Base-by-base conservation (phyloP, 2,797 vertebrate species). In the Epinephelus awoara region DNA sequence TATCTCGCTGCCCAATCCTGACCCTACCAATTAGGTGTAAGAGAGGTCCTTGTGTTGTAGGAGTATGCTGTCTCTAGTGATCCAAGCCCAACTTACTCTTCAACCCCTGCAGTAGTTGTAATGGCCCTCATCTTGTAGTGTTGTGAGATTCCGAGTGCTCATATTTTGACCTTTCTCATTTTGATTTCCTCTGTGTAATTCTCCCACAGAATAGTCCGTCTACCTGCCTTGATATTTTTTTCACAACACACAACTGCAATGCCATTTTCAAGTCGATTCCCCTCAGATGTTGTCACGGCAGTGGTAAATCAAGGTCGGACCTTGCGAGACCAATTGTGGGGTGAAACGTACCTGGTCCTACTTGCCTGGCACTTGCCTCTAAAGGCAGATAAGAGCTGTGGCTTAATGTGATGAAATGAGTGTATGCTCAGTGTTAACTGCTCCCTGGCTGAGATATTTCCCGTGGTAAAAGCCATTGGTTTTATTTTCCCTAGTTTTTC, bases 271-370 rank as follows among this genome's bases (percentile, higher is more conserved):
- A 66, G 40, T 42, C 4, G 9, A 61, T 66, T 83, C 70, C 64
- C 15, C 56, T 79, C 65, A 70, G 44, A 82, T 83, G 57, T 77
- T 62, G 70, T 82, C 55, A 73, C 34, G 13, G 47, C 25, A 65
- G 27, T 79, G 47, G 57, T 63, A 75, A 77, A 80, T 85, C 76
- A 78, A 79, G 74, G 72, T 76, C 59, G 72, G 46, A 64, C 64
- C 56, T 67, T 78, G 67, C 44, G 14, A 82, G 71, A 77, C 75
- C 77, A 83, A 88, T 82, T 79, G 67, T 61, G 25, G 10, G 49
- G n/a, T 65, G 52, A 66, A 61, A 75, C 47, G 56, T 66, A 44
- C 27, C 50, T 56, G 63, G 34, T 68, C 63, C 10, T 49, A 42
- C 44, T 70, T 67, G 68, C 46, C 14, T 54, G 63, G 23, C 25